Evolutionary conservation across 2,888 invertebrate genomes (phyloP), one percentile per base, ranked within the genome.

Genomic region (Girardia tigrina): DNA sequence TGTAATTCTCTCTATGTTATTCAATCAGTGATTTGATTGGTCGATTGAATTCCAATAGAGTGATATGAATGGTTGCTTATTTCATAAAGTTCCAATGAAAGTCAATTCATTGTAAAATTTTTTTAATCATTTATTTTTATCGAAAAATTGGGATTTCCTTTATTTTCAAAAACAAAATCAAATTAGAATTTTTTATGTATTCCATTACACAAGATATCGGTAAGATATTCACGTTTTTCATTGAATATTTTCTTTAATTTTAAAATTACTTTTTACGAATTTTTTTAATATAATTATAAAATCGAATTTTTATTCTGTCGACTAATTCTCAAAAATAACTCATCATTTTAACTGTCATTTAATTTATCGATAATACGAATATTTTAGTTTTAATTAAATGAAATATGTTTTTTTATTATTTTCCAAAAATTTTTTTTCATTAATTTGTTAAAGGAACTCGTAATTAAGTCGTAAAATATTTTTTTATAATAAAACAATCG

Each of bases 1-100:
- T 56, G 56, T 56, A 56, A 56, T 56, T 56, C 56, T 56, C 56
- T 56, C 56, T 56, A 56, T n/a, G 56, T 56, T 56, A 56, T 56
- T 56, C 56, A 56, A 56, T 56, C 56, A 20, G n/a, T 2, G n/a
- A 8, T 56, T 56, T 16, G 4, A 56, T 56, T 56, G 56, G 56
- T 56, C 56, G n/a, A 56, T 56, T 56, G n/a, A 56, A 56, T 56
- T 36, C 4, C 8, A 56, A 20, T 56, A 56, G 56, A 56, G 56
- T 12, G 56, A 20, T 56, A 23, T 56, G 56, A 56, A 56, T 56
- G 56, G 56, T 56, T 56, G n/a, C 56, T 56, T 56, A 56, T 56
- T 56, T 56, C 23, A 56, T 56, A n/a, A n/a, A 23, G 56, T 56
- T 56, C 56, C 56, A 56, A 56, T 56, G 56, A 56, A 56, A 56